Evolutionary conservation across 2,113 vertebrate genomes (phyloP).

Genomic region (Lutjanus erythropterus): DNA sequence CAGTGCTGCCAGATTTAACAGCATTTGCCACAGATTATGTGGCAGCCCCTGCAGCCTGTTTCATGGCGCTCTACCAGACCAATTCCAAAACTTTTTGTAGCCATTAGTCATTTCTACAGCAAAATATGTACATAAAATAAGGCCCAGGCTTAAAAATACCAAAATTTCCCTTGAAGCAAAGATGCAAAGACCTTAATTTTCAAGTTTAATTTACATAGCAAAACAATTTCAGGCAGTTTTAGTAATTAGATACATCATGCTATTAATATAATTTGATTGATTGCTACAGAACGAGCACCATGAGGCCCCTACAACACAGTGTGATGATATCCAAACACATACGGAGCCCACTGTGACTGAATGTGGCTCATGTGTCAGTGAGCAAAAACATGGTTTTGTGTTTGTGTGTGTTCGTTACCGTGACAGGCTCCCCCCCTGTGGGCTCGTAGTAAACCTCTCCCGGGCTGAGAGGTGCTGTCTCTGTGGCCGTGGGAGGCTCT

Average conservation of each 20-base stretch:
- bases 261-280: constrained; percentile 31
- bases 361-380: constrained; percentile 8
- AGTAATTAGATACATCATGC: background rate
- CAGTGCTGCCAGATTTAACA: too few species aligned
- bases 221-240: background rate
- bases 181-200: background rate
- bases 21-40: too few species aligned
- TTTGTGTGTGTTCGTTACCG: constrained; percentile 67
- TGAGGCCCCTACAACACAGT: background rate
- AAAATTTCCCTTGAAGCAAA: too few species aligned
- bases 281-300: constrained; percentile 2
- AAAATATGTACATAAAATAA: too few species aligned
- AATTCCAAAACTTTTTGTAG: too few species aligned
- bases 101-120: too few species aligned
- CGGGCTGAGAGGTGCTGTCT: constrained; percentile 74
- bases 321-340: constrained; percentile 33
- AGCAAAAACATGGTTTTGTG: background rate
- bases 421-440: constrained; percentile 79
- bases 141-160: too few species aligned
- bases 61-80: too few species aligned
- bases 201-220: background rate
- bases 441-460: constrained; percentile 82
- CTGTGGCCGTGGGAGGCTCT: constrained; percentile 65
- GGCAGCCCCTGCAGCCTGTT: too few species aligned
- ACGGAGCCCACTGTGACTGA: constrained; percentile 17